These are phyloP conservation scores for Paradoxurus hermaphroditus DNA, from an alignment of 2,113 vertebrate genomes.

Conservation along the genomic window DNA sequence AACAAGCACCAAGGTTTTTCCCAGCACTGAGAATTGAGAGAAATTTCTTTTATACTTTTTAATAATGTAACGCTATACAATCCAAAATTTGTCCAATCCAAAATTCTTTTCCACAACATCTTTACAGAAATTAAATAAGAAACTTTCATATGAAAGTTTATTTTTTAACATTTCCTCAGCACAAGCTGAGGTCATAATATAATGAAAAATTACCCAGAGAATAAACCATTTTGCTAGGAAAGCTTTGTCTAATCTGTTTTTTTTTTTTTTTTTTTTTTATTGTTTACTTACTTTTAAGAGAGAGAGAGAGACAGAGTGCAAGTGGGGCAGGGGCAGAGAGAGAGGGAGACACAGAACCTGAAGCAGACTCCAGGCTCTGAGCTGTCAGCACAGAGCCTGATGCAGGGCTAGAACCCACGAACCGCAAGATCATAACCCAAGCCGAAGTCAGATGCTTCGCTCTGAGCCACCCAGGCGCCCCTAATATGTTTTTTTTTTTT, in stretches of 20 bases:
- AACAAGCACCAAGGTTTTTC: conserved; percentile 14
- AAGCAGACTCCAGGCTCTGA: too few species aligned
- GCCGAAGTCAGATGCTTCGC: too few species aligned
- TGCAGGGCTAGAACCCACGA: too few species aligned
- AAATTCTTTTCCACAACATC: conserved; percentile 16
- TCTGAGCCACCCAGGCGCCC: too few species aligned
- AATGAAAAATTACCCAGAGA: background rate
- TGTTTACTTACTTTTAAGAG: too few species aligned
- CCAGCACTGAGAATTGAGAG: background rate
- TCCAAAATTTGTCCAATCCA: too few species aligned
- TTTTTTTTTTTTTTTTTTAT: background rate
- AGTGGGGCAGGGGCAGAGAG: too few species aligned
- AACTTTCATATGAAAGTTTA: background rate
- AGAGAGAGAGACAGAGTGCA: too few species aligned
- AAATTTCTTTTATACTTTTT: background rate
- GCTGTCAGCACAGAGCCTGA: too few species aligned
- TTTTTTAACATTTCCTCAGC: background rate
- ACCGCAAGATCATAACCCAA: too few species aligned
- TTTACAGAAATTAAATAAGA: conserved; percentile 24
- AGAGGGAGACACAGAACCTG: too few species aligned
- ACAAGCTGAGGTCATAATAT: background rate
- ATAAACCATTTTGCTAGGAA: background rate
- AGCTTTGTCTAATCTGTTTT: background rate
- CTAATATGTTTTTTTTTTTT: too few species aligned
- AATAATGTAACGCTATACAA: background rate